Conservation (phyloP, 1,140 invertebrate genomes). For the Nilaparvata lugens region DNA sequence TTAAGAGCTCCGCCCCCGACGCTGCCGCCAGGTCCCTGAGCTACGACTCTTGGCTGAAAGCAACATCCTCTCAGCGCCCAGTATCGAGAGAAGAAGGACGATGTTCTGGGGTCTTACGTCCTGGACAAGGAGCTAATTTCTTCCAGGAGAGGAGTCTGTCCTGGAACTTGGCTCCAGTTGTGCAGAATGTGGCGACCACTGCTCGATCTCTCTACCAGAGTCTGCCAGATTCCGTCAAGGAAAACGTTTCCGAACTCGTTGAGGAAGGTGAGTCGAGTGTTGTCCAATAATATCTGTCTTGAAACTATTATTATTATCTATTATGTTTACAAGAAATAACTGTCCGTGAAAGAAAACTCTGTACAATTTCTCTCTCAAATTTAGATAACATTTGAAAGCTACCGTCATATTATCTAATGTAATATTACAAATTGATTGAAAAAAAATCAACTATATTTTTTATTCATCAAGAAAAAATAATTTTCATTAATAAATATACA, state of each 20-base stretch:
- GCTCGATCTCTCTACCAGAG: conserved; percentile 40
- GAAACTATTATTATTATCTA: too few species aligned
- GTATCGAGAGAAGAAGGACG: conserved; percentile 44
- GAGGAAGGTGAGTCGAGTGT: conserved; percentile 42
- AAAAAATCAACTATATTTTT: too few species aligned
- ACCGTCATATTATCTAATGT: too few species aligned
- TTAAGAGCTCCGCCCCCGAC: conserved; percentile 33
- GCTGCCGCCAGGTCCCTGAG: conserved; percentile 8
- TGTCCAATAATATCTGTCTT: too few species aligned
- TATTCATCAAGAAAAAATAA: too few species aligned
- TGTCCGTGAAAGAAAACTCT: too few species aligned
- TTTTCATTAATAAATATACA: too few species aligned
- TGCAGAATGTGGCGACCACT: conserved; percentile 39
- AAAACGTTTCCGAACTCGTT: conserved; percentile 43
- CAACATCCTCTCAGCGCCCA: conserved; percentile 39
- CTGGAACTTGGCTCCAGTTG: conserved; percentile 41
- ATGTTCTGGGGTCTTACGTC: conserved; percentile 48
- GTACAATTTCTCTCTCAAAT: too few species aligned
- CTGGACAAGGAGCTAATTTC: conserved; percentile 43
- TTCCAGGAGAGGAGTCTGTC: conserved; percentile 45
- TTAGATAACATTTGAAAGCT: too few species aligned
- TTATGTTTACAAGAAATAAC: too few species aligned
- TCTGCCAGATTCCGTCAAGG: conserved; percentile 41
- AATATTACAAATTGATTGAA: too few species aligned
- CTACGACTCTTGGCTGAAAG: conserved; percentile 37